Evolutionary conservation across 2,888 invertebrate species (phyloP), one percentile per base, ranked within the genome.

Genomic region (Hololepta plana): DNA sequence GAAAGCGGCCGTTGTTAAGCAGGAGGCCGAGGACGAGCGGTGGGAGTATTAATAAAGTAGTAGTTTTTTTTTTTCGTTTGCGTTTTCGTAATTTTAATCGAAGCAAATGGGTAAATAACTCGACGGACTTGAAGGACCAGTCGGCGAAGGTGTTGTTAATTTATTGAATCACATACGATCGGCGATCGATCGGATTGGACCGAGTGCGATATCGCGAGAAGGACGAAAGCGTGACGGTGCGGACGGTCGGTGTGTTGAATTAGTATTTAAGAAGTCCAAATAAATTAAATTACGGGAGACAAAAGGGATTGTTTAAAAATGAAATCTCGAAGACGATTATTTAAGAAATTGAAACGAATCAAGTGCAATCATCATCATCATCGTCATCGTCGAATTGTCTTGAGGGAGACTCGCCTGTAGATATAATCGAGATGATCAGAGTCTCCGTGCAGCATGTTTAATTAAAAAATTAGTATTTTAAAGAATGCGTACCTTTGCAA

Each of bases 31-130:
- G 36, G 64, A 67, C 39, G 68, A 67, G 44, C 55, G 67, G 50
- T 70, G 70, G 70, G 68, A 68, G 45, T 70, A 69, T 46, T 59
- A 45, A 48, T n/a, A n/a, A n/a, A n/a, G n/a, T n/a, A n/a, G n/a
- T n/a, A n/a, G n/a, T n/a, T n/a, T 31, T 26, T 33, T 20, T 35
- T 28, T 30, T 23, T 11, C 12, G n/a, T 26, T 26, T 22, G 13
- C 28, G 25, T 21, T n/a, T n/a, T n/a, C n/a, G n/a, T n/a, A n/a
- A n/a, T n/a, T n/a, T n/a, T n/a, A n/a, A n/a, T n/a, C n/a, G n/a
- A n/a, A n/a, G n/a, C n/a, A n/a, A n/a, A n/a, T n/a, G n/a, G 16
- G 11, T 21, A 23, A 30, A 27, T 20, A 15, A 30, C 26, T 28
- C 30, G 22, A 15, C 11, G 23, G 24, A 12, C 12, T 12, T 21